Evolutionary conservation across 1,140 invertebrate genomes (phyloP).

Genomic region (Drosophila chauvacae): DNA sequence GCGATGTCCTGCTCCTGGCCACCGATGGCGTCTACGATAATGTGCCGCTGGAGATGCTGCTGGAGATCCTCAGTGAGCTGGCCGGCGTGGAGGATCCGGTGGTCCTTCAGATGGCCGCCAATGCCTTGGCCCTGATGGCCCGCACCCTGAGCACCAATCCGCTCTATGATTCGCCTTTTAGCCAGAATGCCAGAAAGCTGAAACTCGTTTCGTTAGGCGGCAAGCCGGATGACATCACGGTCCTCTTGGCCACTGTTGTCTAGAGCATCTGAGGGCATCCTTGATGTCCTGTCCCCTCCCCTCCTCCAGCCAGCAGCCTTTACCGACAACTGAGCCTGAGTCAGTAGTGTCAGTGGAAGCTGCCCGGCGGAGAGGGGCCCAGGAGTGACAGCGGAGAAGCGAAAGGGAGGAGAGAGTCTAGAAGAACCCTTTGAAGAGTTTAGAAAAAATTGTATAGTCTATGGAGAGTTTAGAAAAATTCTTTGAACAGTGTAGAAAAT

Average conservation of each 20-base stretch:
- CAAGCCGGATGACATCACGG: conserved; percentile 98
- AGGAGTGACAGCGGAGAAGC: too few relatives aligned
- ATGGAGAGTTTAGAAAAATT: neutral
- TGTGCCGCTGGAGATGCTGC: conserved; percentile 93
- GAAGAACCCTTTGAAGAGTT: neutral
- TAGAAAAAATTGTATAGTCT: neutral
- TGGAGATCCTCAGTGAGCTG: conserved; percentile 74
- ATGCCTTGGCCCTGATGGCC: conserved; percentile 97
- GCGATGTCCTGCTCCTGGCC: conserved; percentile 97
- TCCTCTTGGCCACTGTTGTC: conserved; percentile 89
- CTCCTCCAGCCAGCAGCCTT: neutral
- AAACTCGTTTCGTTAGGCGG: conserved; percentile 96
- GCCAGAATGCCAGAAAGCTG: conserved; percentile 94
- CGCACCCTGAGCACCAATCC: conserved; percentile 96
- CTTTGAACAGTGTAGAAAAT: neutral
- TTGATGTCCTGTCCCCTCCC: neutral
- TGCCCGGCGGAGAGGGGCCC: neutral
- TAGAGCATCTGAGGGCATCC: neutral
- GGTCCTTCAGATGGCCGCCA: conserved; percentile 94
- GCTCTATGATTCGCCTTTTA: conserved; percentile 97
- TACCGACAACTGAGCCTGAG: neutral
- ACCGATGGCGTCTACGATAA: conserved; percentile 99
- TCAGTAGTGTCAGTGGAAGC: neutral
- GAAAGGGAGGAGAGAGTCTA: neutral
- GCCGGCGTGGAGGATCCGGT: conserved; percentile 89